Evolutionary conservation across 2,113 vertebrate species (phyloP).

Genomic region (Paracanthobrama guichenoti): DNA sequence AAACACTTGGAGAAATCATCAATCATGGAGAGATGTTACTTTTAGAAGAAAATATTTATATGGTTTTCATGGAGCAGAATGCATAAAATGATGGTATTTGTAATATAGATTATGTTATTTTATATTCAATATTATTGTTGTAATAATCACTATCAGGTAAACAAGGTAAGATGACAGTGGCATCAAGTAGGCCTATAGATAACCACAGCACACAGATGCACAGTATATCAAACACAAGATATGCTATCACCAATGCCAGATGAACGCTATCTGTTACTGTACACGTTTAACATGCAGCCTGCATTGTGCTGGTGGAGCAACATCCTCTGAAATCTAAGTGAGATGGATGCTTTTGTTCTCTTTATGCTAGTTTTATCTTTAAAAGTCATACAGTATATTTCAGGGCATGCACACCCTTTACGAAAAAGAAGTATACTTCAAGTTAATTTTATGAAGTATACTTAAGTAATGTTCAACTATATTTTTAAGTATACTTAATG

Average conservation of each 20-base stretch:
- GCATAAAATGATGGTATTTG: not conserved
- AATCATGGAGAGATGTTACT: not conserved
- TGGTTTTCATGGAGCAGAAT: not conserved
- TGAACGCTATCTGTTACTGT: slow-evolving; percentile 9
- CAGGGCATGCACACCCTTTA: not conserved
- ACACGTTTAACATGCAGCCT: slow-evolving; percentile 10
- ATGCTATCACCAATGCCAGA: not conserved
- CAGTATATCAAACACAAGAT: slow-evolving; percentile 15
- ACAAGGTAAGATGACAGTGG: not conserved
- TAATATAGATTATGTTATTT: slow-evolving; percentile 1
- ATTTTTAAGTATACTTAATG: too few species aligned
- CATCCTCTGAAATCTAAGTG: slow-evolving; percentile 2
- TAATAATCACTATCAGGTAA: not conserved
- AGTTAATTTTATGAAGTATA: too few species aligned
- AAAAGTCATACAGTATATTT: not conserved
- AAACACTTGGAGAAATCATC: slow-evolving; percentile 24
- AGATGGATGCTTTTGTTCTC: not conserved
- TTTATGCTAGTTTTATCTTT: not conserved
- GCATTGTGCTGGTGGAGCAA: not conserved
- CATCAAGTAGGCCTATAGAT: not conserved
- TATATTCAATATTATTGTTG: not conserved
- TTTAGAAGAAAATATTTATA: not conserved
- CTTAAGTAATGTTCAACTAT: too few species aligned
- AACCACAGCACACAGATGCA: not conserved
- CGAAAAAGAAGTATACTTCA: too few species aligned